These are phyloP conservation scores for Achatina immaculata DNA, from an alignment of 1,140 invertebrate species.

Conservation along the genomic window DNA sequence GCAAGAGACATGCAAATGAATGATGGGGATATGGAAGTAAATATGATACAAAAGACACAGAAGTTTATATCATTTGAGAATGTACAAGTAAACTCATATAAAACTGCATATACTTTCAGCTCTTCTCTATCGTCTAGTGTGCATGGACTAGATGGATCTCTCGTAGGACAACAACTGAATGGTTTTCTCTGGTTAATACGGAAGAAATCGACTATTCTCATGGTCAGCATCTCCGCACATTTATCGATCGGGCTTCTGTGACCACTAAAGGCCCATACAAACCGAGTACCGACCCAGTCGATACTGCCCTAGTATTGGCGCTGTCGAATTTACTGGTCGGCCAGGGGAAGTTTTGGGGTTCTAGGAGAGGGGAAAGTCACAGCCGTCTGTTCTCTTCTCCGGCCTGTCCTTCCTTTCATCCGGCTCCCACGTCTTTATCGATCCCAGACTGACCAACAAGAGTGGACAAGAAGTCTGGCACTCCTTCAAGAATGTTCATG, in stretches of 20 bases:
- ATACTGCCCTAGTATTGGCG: no score
- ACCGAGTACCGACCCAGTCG: background rate
- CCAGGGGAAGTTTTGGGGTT: background rate
- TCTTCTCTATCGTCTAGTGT: no score
- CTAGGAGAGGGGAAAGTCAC: background rate
- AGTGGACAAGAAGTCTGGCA: background rate
- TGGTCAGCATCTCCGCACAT: background rate
- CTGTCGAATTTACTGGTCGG: background rate
- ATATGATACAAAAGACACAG: no score
- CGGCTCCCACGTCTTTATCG: background rate
- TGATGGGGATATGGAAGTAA: no score
- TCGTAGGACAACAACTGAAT: no score
- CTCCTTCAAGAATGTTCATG: background rate
- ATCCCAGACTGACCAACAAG: conserved; percentile 1
- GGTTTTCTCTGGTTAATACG: no score
- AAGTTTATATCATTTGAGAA: no score
- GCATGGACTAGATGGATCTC: no score
- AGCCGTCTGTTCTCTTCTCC: background rate
- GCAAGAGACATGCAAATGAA: no score
- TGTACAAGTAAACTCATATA: no score
- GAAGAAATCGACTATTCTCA: background rate
- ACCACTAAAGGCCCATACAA: background rate
- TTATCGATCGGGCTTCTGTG: background rate
- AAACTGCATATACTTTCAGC: no score
- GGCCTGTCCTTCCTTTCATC: background rate